Base-by-base conservation (phyloP, 2,113 vertebrate genomes). In the Hemibagrus wyckioides region DNA sequence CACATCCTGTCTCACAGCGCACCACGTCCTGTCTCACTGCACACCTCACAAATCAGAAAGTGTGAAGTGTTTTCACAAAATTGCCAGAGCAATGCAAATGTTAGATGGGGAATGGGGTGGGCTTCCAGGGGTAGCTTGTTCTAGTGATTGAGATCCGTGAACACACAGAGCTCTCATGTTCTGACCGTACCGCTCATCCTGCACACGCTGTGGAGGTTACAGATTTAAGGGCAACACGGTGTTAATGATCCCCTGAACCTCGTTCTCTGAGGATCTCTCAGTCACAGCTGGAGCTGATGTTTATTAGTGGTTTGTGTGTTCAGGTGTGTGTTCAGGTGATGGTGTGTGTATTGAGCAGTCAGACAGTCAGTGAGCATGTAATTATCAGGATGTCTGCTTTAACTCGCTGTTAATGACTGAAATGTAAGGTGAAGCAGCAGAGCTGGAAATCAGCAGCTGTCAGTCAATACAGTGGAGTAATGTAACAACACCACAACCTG, bases 291-390 rank as follows among this genome's bases (percentile, higher is more conserved):
- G 17, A 30, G 4, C 3, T 15, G 3, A 67, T n/a, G n/a, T n/a
- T n/a, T 71, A 21, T 71, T 0, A 19, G 28, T 30, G 10, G 48
- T 65, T 2, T 65, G 59, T 41, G 15, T 65, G 59, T n/a, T n/a
- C n/a, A n/a, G n/a, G n/a, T n/a, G n/a, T n/a, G n/a, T n/a, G n/a
- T n/a, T 65, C 80, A 28, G 21, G 10, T 5, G 71, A 44, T 63
- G 14, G 25, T 19, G 39, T 9, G 48, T 0, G 6, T 23, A 48
- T 76, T 25, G 65, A 83, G n/a, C 59, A 36, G 15, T 6, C 30
- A 5, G 65, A 63, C 4, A 50, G 28, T 83, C 59, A 52, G 61
- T 83, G 65, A 69, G 82, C 6, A n/a, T 69, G 82, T 52, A 83
- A 69, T 83, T 33, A 83, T 50, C 28, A 65, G 82, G 30, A 82